Evolutionary conservation across 2,113 vertebrate species (phyloP).

Genomic region (Oophaga pumilio): DNA sequence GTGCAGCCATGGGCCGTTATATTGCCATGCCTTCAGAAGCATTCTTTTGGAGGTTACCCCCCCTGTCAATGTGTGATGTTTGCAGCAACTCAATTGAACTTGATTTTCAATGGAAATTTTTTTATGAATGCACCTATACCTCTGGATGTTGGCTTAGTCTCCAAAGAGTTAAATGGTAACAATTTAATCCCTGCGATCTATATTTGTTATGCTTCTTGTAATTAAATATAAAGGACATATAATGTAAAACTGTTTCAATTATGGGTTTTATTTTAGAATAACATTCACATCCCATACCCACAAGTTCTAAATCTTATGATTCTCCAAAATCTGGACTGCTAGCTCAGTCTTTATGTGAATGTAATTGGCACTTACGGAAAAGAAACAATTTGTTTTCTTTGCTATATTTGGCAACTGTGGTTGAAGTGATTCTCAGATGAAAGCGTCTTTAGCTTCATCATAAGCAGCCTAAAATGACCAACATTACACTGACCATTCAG

Average conservation of each 20-base stretch:
- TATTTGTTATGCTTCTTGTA: conserved; percentile 47
- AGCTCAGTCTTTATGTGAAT: conserved; percentile 20
- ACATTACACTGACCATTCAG: background rate
- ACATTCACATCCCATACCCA: conserved; percentile 49
- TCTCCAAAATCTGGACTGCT: conserved; percentile 18
- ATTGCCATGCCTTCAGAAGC: too few relatives aligned
- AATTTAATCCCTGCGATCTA: background rate
- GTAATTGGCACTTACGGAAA: conserved; percentile 48
- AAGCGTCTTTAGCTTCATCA: background rate
- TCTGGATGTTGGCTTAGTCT: background rate
- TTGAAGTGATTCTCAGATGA: conserved; percentile 24
- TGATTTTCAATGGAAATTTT: too few relatives aligned
- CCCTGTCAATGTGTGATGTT: too few relatives aligned
- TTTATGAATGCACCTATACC: background rate
- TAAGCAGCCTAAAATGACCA: background rate
- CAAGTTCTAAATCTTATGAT: background rate
- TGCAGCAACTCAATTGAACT: too few relatives aligned
- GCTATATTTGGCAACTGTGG: conserved; percentile 48
- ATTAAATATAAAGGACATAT: conserved; percentile 44
- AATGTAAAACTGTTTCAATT: conserved; percentile 50
- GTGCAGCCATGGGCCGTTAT: too few relatives aligned
- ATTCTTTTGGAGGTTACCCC: too few relatives aligned
- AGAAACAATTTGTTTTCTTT: conserved; percentile 42
- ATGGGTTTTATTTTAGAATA: conserved; percentile 53
- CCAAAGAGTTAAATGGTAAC: background rate